phyloP scores from a whole-genome alignment of 2,113 vertebrate species.

The Aspiorhynchus laticeps region DNA sequence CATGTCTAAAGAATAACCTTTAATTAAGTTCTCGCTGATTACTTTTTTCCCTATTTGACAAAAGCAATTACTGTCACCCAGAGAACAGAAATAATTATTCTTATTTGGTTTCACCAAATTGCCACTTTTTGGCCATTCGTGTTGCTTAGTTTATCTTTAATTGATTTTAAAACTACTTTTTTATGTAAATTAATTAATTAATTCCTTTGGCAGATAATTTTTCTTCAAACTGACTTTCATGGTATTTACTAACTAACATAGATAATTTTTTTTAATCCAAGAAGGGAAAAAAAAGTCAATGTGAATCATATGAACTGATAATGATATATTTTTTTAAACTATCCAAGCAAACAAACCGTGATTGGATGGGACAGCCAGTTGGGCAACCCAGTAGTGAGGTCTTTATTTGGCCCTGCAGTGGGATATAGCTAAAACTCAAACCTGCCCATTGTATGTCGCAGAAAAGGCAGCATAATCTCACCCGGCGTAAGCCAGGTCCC shows the following conservation, averaged over 20 bases:
- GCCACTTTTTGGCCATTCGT: conserved; percentile 65
- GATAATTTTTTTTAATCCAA: no score
- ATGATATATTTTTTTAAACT: not conserved
- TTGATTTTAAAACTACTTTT: conserved; percentile 65
- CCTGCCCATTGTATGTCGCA: conserved; percentile 70
- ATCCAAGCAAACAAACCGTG: conserved; percentile 62
- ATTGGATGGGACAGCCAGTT: conserved; percentile 60
- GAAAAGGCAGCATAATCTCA: conserved; percentile 74
- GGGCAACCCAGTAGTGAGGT: conserved; percentile 57
- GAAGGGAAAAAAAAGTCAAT: not conserved
- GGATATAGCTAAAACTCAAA: conserved; percentile 66
- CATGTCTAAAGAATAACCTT: conserved; percentile 72
- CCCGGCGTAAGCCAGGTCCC: conserved; percentile 62
- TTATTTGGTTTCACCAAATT: conserved; percentile 68
- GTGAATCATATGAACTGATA: not conserved
- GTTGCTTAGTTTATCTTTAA: conserved; percentile 64
- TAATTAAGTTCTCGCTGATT: conserved; percentile 75
- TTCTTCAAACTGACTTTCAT: not conserved
- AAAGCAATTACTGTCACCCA: conserved; percentile 76
- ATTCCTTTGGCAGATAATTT: not conserved
- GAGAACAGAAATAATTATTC: conserved; percentile 67
- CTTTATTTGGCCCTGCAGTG: conserved; percentile 60
- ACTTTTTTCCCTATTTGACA: conserved; percentile 69
- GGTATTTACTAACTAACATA: not conserved
- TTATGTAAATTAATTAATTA: not conserved